These are phyloP conservation scores for Porites cylindrica DNA, from an alignment of 92 coral and sea anemone species.

Conservation along the genomic window DNA sequence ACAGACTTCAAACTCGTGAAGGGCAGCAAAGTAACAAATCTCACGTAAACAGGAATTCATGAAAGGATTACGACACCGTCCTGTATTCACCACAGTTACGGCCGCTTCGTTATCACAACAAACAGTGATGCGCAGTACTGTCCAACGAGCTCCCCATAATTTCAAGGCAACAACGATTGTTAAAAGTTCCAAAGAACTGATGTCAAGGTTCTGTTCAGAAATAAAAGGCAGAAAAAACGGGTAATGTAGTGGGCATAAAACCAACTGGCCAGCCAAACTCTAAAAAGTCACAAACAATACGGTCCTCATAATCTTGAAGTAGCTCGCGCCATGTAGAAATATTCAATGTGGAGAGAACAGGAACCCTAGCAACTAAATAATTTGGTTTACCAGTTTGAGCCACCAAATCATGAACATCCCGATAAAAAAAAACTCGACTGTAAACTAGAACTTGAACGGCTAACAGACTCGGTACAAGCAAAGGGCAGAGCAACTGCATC, in stretches of 20 bases:
- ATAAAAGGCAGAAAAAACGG: slow-evolving; percentile 19
- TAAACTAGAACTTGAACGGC: slow-evolving; percentile 5
- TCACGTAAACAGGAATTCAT: no score
- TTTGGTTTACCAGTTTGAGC: not conserved
- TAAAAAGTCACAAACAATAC: no score
- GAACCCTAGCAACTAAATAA: no score
- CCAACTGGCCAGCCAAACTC: no score
- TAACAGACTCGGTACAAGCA: not conserved
- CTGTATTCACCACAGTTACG: slow-evolving; percentile 8
- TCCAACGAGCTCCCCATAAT: slow-evolving; percentile 1
- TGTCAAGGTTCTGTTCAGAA: not conserved
- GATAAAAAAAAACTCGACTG: not conserved
- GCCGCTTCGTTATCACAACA: not conserved
- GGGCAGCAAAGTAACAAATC: not conserved
- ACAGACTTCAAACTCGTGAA: not conserved
- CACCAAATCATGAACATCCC: slow-evolving; percentile 9
- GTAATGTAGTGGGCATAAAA: no score
- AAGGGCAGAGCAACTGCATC: not conserved
- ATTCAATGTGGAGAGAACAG: no score
- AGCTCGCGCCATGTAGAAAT: no score
- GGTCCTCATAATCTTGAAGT: no score
- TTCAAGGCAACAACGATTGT: slow-evolving; percentile 41
- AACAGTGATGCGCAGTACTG: no score
- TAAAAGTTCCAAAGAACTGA: no score
- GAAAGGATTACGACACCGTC: no score